Evolutionary conservation across 2,113 vertebrate genomes (phyloP), one percentile per base, ranked within the genome.

Genomic region (Mola mola): DNA sequence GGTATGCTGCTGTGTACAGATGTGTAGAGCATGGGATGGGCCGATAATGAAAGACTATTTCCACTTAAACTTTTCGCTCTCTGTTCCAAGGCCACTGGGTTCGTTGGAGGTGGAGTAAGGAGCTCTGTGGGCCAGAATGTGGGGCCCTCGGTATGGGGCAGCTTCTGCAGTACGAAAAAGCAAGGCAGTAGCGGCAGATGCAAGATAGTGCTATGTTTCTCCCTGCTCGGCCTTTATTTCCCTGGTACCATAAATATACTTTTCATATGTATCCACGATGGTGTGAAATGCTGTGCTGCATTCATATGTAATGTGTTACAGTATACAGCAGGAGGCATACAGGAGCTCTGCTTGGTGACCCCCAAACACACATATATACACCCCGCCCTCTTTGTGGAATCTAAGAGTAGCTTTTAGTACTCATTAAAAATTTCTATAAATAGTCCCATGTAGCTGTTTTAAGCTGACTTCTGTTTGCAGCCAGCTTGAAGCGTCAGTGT

Each of bases 1-100:
- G n/a, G 59, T 56, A 59, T 67, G 72, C 77, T 81, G 79, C 74
- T 79, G 72, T 62, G 72, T 70, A 75, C 81, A 76, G 69, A 80
- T 82, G 69, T 86, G 75, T 55, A 25, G 61, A 48, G 52, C 69
- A 36, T 47, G 60, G 78, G 81, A 75, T 66, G 66, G 47, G 72
- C 52, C 70, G 66, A 66, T 78, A 76, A 85, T 85, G 79, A 88
- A 85, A 81, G 80, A 83, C 82, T 84, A 82, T 84, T 88, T 90
- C 85, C 84, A 87, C 70, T 87, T 83, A 72, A 78, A 82, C 65
- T 69, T 72, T 81, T 63, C 68, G 73, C 79, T 88, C 84, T 83
- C 70, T 59, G 82, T 82, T 80, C 67, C 75, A 82, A 83, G 84
- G 85, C 82, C 79, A 83, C 70, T 44, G 78, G 65, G 82, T 87